These are phyloP conservation scores for Chrysemys picta DNA, from an alignment of 2,113 vertebrate genomes.

Conservation along the genomic window DNA sequence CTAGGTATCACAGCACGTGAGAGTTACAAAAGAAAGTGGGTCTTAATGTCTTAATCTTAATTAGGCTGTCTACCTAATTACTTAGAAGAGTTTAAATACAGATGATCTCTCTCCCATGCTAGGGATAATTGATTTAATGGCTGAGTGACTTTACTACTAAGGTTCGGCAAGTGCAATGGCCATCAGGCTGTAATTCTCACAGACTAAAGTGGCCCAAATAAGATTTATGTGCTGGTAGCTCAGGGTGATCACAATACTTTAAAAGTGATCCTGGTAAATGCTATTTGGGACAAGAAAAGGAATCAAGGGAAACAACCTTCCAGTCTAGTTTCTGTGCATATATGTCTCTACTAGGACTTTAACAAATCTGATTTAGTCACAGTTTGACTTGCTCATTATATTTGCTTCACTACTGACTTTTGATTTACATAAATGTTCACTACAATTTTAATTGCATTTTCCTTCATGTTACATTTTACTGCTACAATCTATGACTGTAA, in stretches of 20 bases:
- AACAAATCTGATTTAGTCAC: constrained; percentile 38
- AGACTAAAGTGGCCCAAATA: background rate
- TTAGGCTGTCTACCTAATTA: background rate
- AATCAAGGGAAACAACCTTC: background rate
- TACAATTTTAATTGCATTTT: constrained; percentile 66
- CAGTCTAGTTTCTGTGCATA: constrained; percentile 7
- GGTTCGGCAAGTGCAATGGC: background rate
- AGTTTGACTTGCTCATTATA: constrained; percentile 58
- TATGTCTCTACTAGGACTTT: constrained; percentile 11
- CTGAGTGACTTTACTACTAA: background rate
- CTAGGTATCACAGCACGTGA: background rate
- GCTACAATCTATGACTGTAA: constrained; percentile 62
- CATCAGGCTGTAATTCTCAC: constrained; percentile 7
- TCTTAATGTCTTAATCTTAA: background rate
- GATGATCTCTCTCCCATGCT: background rate
- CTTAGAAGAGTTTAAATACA: constrained; percentile 23
- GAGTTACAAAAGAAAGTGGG: background rate
- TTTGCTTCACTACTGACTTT: constrained; percentile 47
- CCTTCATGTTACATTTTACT: constrained; percentile 64
- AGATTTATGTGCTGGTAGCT: background rate
- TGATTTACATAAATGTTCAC: constrained; percentile 67
- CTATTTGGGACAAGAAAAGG: background rate
- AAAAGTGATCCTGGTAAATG: background rate
- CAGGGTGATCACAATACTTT: background rate
- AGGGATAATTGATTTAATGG: constrained; percentile 31